phyloP scores from a whole-genome alignment of 2,888 invertebrate species.

The Rotaria socialis region DNA sequence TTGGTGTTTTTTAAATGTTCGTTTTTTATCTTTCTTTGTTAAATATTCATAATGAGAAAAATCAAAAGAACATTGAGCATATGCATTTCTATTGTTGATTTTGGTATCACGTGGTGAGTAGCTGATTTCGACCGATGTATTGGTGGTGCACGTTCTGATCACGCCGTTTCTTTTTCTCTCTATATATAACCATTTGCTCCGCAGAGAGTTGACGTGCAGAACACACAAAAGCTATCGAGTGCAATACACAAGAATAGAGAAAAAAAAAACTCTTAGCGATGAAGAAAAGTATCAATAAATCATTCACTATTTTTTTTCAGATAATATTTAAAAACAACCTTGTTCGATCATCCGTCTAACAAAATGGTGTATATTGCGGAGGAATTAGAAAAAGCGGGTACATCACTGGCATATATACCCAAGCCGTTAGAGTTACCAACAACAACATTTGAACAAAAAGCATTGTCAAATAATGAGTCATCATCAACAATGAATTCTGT shows the following conservation, averaged over 20 bases:
- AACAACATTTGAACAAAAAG: background rate
- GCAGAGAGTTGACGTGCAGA: background rate
- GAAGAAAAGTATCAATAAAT: no score
- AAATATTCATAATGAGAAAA: no score
- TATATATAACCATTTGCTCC: background rate
- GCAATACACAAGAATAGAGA: no score
- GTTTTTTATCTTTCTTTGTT: no score
- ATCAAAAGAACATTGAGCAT: no score
- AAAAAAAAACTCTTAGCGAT: no score
- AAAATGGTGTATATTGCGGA: background rate
- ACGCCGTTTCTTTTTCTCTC: background rate
- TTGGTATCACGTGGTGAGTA: background rate
- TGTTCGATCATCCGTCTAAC: background rate
- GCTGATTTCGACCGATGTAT: background rate
- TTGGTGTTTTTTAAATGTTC: no score
- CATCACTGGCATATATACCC: background rate
- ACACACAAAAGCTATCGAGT: background rate
- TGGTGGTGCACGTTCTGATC: background rate
- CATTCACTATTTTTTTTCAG: background rate
- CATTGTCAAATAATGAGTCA: background rate
- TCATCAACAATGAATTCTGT: background rate
- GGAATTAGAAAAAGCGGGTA: background rate
- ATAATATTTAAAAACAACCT: background rate
- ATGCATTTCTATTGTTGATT: background rate
- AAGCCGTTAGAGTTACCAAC: background rate